Evolutionary conservation across 2,113 vertebrate species (phyloP).

Genomic region (Aplodontia rufa): DNA sequence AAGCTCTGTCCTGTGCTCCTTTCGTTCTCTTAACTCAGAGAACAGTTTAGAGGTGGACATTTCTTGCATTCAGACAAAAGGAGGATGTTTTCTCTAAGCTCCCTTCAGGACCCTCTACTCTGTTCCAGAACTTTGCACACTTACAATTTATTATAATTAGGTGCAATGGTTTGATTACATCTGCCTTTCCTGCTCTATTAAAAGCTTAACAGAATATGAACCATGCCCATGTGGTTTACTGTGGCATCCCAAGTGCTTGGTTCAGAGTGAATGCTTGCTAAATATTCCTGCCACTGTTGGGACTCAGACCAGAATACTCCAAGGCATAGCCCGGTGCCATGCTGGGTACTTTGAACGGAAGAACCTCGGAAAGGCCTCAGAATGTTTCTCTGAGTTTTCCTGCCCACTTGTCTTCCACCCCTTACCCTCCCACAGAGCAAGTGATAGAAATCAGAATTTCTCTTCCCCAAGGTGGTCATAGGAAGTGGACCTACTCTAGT

Average conservation of each 20-base stretch:
- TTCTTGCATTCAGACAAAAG: background rate
- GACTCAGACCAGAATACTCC: background rate
- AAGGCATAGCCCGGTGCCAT: accelerated
- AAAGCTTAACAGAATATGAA: background rate
- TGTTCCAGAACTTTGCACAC: background rate
- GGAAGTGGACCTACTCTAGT: background rate
- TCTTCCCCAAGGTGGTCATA: background rate
- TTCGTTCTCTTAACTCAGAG: background rate
- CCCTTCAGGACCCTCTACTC: background rate
- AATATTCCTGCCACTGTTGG: background rate
- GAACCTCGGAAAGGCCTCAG: background rate
- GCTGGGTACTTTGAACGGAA: background rate
- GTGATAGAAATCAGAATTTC: background rate
- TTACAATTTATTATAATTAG: background rate
- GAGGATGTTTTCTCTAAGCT: background rate
- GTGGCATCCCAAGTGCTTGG: background rate
- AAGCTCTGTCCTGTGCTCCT: background rate
- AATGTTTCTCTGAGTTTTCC: background rate
- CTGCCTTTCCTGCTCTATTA: background rate
- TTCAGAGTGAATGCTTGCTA: background rate
- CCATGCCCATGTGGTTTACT: background rate
- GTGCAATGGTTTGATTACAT: background rate
- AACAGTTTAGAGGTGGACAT: background rate
- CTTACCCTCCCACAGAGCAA: background rate
- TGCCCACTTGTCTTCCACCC: too few species aligned